Percentiles rank a stretch among this genome's conserved stretches.
Conservation (phyloP, 2,113 vertebrate genomes). For the Brachypteracias leptosomus region DNA sequence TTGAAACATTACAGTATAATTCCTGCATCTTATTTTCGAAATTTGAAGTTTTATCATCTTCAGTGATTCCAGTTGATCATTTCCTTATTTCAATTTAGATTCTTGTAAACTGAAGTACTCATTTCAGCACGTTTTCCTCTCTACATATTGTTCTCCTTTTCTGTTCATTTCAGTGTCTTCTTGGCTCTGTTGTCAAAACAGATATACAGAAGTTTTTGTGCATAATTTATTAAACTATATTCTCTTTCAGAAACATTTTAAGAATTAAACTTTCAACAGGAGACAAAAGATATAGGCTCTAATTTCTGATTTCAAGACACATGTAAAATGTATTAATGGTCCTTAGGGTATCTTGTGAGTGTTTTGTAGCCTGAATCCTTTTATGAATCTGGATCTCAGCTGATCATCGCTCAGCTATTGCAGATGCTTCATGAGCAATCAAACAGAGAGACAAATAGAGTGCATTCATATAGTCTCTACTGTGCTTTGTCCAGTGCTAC, state of each 20-base stretch:
- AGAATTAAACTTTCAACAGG: neutral
- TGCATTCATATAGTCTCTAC: neutral
- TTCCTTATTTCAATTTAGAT: constrained; percentile 43
- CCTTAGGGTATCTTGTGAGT: neutral
- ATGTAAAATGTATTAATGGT: neutral
- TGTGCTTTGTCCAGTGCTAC: neutral
- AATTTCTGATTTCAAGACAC: neutral
- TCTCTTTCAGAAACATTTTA: neutral
- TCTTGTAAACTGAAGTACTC: constrained; percentile 33
- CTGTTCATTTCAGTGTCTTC: constrained; percentile 62
- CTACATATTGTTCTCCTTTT: neutral
- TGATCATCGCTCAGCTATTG: neutral
- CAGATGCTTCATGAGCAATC: accelerated
- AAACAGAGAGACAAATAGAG: neutral
- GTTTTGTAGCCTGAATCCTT: neutral
- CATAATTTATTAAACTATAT: neutral
- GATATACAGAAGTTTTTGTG: neutral
- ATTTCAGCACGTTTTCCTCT: constrained; percentile 25
- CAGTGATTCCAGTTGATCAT: constrained; percentile 14
- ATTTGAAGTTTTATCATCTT: constrained; percentile 45
- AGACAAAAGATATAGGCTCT: neutral
- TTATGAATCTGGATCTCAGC: neutral
- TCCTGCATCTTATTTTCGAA: constrained; percentile 46
- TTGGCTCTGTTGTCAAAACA: constrained; percentile 62
- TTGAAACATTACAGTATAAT: constrained; percentile 24